Base-by-base conservation (phyloP, 2,113 vertebrate genomes). In the Sminthopsis crassicaudata region DNA sequence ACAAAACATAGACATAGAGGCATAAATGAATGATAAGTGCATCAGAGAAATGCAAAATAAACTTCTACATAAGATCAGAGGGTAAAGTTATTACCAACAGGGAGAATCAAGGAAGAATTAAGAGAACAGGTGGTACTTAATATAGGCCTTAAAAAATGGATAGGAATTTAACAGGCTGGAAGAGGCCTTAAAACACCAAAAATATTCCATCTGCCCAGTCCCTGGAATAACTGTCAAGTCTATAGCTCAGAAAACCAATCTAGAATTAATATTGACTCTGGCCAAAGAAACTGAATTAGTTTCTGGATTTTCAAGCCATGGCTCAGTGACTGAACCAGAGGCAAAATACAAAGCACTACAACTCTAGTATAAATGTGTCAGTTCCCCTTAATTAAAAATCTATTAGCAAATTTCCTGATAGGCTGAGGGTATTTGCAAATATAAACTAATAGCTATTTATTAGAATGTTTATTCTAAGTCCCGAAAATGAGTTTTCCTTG, bases 401-500 rank as follows among this genome's bases (percentile, higher is more conserved):
- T 96, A 97, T 98, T 97, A 97, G 94, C 95, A 97, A 96, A 97
- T 96, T 97, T 98, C 95, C 95, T 97, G 95, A 98, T 97, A 97
- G 96, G 94, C 94, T 0, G 9, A 67, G 95, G 92, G 98, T 97
- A 96, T 97, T 98, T 97, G 97, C 96, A 97, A 98, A 98, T 97
- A 97, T 96, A 97, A 97, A 97, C 97, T 93, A 97, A 97, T 97
- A 97, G 98, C 96, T 97, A 94, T 96, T 96, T 98, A 97, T 97
- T 98, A 95, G 96, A 95, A 95, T 96, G 97, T 96, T 97, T 97
- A 96, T 97, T 97, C 95, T 89, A 94, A 97, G 94, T 91, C 90
- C 95, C 95, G 96, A 94, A 96, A 97, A 97, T 95, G 96, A 96
- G 97, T 96, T 97, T 97, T 92, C 92, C 98, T 97, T 95, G 93